These are phyloP conservation scores for Diplolepis rosae DNA, from an alignment of 2,888 invertebrate genomes.

Conservation along the genomic window DNA sequence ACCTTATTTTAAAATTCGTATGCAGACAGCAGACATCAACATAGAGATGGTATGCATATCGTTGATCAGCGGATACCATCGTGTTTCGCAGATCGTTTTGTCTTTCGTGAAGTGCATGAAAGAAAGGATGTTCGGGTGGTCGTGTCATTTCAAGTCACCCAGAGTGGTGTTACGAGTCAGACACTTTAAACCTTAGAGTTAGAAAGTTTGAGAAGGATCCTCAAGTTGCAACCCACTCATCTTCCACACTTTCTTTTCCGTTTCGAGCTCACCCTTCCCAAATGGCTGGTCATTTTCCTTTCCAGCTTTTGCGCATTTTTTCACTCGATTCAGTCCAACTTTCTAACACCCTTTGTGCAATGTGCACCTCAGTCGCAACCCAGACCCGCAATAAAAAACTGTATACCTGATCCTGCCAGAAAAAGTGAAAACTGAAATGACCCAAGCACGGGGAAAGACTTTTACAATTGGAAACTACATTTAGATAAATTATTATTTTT, in stretches of 20 bases:
- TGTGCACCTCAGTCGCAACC: conserved; percentile 24
- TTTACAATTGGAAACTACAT: too few relatives aligned
- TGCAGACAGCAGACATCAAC: conserved; percentile 29
- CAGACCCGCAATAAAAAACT: conserved; percentile 4
- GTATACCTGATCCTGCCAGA: not conserved
- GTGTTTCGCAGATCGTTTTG: conserved; percentile 34
- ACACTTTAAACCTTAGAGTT: conserved; percentile 29
- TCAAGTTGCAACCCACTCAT: conserved; percentile 51
- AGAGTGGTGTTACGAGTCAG: not conserved
- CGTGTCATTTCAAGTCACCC: conserved; percentile 13
- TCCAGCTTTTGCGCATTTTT: conserved; percentile 37
- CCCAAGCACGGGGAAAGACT: too few relatives aligned
- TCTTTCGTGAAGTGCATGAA: conserved; percentile 43
- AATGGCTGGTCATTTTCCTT: conserved; percentile 29
- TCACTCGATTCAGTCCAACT: conserved; percentile 53
- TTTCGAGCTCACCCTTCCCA: conserved; percentile 39
- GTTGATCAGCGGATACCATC: conserved; percentile 33
- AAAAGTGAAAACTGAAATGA: not conserved
- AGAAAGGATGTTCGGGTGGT: conserved; percentile 32
- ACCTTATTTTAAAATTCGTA: conserved; percentile 33
- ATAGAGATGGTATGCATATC: conserved; percentile 39
- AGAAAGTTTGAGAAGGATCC: conserved; percentile 36
- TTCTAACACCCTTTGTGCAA: conserved; percentile 60
- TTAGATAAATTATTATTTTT: too few relatives aligned
- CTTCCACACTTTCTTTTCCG: conserved; percentile 53